Conservation (phyloP, 2,113 vertebrate species). For the Cottus gobio region DNA sequence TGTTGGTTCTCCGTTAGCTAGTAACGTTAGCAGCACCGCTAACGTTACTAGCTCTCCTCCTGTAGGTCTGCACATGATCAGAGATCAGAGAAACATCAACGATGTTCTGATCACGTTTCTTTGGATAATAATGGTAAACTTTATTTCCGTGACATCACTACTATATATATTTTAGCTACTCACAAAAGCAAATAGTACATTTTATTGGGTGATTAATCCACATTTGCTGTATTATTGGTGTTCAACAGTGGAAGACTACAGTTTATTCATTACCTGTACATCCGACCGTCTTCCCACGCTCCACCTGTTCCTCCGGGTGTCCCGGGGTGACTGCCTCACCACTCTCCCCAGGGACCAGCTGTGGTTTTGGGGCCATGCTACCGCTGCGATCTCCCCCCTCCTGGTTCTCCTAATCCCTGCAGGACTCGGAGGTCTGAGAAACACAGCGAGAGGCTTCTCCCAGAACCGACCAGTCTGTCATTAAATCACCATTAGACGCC, state of each 20-base stretch:
- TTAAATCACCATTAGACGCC: slow-evolving; percentile 38
- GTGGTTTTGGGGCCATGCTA: slow-evolving; percentile 28
- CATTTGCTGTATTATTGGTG: not conserved
- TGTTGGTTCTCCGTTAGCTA: too few species aligned
- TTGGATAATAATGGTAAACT: too few species aligned
- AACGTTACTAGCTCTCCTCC: too few species aligned
- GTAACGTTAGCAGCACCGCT: too few species aligned
- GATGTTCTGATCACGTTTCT: too few species aligned
- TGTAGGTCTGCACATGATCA: too few species aligned
- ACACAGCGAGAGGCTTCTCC: slow-evolving; percentile 38
- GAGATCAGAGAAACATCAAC: too few species aligned
- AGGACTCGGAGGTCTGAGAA: slow-evolving; percentile 61
- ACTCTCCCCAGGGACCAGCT: slow-evolving; percentile 27
- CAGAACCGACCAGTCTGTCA: slow-evolving; percentile 50
- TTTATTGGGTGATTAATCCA: not conserved
- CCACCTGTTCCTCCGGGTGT: slow-evolving; percentile 34
- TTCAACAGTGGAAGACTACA: slow-evolving; percentile 31
- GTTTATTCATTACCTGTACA: slow-evolving; percentile 38
- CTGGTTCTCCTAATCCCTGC: slow-evolving; percentile 22
- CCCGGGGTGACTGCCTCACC: not conserved
- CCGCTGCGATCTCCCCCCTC: not conserved
- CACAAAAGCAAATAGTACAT: not conserved
- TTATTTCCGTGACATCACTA: too few species aligned
- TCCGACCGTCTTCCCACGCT: slow-evolving; percentile 45
- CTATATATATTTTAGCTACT: too few species aligned